Evolutionary conservation across 2,888 invertebrate genomes (phyloP).

Genomic region (Phrixothrix hirtus): DNA sequence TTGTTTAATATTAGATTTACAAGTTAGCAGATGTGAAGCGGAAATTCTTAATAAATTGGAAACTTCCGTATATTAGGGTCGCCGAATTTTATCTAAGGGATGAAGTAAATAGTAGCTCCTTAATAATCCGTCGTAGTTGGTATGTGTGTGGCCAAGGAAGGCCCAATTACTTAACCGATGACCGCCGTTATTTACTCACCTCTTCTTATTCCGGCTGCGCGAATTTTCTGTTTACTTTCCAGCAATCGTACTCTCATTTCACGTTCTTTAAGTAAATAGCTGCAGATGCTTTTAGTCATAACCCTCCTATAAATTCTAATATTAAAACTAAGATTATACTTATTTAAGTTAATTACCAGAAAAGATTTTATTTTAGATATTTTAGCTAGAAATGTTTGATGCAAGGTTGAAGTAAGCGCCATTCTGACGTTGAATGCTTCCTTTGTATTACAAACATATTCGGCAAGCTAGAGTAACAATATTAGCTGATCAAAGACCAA

Average conservation of each 20-base stretch:
- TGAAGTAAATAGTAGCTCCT: conserved; percentile 25
- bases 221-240: conserved; percentile 44
- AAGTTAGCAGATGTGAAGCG: conserved; percentile 23
- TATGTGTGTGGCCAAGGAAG: conserved; percentile 42
- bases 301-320: conserved; percentile 15
- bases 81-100: conserved; percentile 18
- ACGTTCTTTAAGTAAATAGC: conserved; percentile 48
- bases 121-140: conserved; percentile 28
- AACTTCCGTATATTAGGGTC: conserved; percentile 23
- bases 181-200: conserved; percentile 52
- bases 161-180: conserved; percentile 55
- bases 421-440: conserved; percentile 5
- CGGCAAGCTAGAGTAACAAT: conserved; percentile 42
- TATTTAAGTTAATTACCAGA: conserved; percentile 15
- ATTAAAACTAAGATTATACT: conserved; percentile 2
- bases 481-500: conserved; percentile 44
- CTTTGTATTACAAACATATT: conserved; percentile 37
- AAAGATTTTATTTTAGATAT: no score
- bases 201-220: conserved; percentile 44
- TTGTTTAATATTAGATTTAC: conserved; percentile 7
- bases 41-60: conserved; percentile 31
- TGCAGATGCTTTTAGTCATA: conserved; percentile 28
- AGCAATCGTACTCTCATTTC: conserved; percentile 45
- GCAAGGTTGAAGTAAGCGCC: neutral
- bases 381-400: conserved; percentile 4